Evolutionary conservation across 2,797 vertebrate species (phyloP).

Genomic region (Pangasius macronema): DNA sequence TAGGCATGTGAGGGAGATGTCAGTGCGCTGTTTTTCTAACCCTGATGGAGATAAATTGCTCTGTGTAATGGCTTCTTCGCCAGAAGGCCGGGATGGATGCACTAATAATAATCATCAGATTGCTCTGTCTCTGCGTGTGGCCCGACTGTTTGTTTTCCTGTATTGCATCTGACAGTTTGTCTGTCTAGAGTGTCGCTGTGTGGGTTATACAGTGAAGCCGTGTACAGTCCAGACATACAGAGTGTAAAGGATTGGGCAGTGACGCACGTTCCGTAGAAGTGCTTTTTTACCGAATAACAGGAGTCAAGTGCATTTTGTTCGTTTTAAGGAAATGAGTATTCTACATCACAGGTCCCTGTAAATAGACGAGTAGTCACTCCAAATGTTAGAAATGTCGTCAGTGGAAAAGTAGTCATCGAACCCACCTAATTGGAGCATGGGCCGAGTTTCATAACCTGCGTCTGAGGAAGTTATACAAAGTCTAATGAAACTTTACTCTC

Average conservation of each 20-base stretch:
- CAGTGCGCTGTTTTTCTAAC: conserved; percentile 22
- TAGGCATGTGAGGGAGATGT: conserved; percentile 5
- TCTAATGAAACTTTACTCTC: too few species aligned
- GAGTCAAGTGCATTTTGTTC: background rate
- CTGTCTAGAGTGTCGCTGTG: background rate
- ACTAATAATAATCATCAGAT: conserved; percentile 59
- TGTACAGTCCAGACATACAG: background rate
- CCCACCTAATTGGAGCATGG: background rate
- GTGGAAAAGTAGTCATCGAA: background rate
- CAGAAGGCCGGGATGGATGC: conserved; percentile 60
- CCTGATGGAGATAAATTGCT: conserved; percentile 53
- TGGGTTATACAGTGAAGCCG: background rate
- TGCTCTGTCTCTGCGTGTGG: conserved; percentile 9
- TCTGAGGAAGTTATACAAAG: too few species aligned
- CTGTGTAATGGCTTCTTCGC: conserved; percentile 25
- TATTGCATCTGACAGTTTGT: conserved; percentile 5
- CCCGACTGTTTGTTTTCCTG: conserved; percentile 19
- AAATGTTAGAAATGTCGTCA: too few species aligned
- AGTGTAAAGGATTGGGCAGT: background rate
- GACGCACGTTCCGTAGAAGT: background rate
- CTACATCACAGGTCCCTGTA: too few species aligned
- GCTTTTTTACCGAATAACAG: background rate
- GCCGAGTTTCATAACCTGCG: background rate
- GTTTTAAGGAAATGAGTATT: background rate
- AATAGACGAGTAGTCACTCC: too few species aligned